phyloP scores from a whole-genome alignment of 2,113 vertebrate species.

The Ameiurus melas region DNA sequence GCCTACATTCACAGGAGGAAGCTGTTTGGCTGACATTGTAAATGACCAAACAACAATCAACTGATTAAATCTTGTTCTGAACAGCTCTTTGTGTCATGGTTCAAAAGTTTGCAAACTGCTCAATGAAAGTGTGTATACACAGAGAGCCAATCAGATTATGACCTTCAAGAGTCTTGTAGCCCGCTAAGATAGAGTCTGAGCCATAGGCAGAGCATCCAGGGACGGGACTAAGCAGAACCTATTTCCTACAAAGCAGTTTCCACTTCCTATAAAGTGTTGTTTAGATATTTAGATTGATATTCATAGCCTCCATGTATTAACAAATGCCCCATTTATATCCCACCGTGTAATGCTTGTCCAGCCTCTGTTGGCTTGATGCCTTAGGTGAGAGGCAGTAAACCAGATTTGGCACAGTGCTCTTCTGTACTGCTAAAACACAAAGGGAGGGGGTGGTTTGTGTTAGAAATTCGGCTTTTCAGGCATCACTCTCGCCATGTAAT shows the following conservation, averaged over 20 bases:
- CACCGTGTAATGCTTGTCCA: conserved; percentile 13
- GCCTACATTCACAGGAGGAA: not conserved
- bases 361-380: conserved; percentile 12
- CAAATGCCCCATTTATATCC: conserved; percentile 9
- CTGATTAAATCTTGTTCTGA: conserved; percentile 19
- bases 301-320: not conserved
- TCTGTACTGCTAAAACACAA: conserved; percentile 18
- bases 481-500: conserved; percentile 60
- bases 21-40: conserved; percentile 11
- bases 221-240: not conserved
- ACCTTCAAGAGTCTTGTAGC: not conserved
- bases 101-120: conserved; percentile 14
- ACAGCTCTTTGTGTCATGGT: conserved; percentile 1
- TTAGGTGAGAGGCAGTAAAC: conserved; percentile 36
- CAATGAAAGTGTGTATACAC: conserved; percentile 10
- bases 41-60: conserved; percentile 19
- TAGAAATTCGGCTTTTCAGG: conserved; percentile 56
- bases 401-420: conserved; percentile 37
- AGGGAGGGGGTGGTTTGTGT: conserved; percentile 38
- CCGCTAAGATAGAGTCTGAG: not conserved
- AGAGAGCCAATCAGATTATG: not conserved
- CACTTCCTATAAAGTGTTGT: not conserved
- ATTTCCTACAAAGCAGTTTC: not conserved
- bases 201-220: not conserved
- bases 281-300: conserved; percentile 19